Conservation (phyloP, 2,113 vertebrate genomes). For the Pycnonotus jocosus region DNA sequence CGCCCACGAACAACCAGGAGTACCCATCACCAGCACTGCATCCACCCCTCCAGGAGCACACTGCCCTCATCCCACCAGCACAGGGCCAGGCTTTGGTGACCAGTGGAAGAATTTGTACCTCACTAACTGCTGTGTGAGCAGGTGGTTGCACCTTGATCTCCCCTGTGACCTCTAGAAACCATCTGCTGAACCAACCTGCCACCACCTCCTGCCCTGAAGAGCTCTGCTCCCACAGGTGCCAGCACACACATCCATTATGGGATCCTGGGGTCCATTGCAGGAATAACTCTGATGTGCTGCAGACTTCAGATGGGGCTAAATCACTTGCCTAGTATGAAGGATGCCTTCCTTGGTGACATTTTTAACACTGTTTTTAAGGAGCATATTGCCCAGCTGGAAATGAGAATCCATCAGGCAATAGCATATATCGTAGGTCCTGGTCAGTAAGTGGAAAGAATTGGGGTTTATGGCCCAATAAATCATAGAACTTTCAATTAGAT, state of each 20-base stretch:
- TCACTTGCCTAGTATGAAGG: constrained; percentile 22
- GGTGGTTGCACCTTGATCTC: not conserved
- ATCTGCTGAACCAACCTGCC: not conserved
- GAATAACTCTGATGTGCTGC: not conserved
- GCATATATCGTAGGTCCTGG: constrained; percentile 55
- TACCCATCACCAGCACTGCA: not conserved
- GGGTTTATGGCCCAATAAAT: constrained; percentile 65
- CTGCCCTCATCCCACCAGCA: not conserved
- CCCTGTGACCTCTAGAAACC: not conserved
- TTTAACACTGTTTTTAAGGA: constrained; percentile 54
- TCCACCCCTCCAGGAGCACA: not conserved
- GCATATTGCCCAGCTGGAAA: constrained; percentile 62
- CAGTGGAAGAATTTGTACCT: not conserved
- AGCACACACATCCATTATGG: not conserved
- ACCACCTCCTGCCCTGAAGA: not conserved
- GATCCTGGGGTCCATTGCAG: not conserved
- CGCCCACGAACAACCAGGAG: not conserved
- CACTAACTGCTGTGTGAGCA: not conserved
- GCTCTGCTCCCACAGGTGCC: not conserved
- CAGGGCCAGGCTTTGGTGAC: not conserved
- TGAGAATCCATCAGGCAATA: constrained; percentile 57
- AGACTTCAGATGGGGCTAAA: constrained; percentile 18
- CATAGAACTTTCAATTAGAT: constrained; percentile 59
- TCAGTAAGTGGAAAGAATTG: constrained; percentile 67
- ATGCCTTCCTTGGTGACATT: constrained; percentile 52